A percentile compares a stretch with the other conserved stretches of the same genome.
phyloP scores from a whole-genome alignment of 2,888 invertebrate species.

The Erebia epiphron region DNA sequence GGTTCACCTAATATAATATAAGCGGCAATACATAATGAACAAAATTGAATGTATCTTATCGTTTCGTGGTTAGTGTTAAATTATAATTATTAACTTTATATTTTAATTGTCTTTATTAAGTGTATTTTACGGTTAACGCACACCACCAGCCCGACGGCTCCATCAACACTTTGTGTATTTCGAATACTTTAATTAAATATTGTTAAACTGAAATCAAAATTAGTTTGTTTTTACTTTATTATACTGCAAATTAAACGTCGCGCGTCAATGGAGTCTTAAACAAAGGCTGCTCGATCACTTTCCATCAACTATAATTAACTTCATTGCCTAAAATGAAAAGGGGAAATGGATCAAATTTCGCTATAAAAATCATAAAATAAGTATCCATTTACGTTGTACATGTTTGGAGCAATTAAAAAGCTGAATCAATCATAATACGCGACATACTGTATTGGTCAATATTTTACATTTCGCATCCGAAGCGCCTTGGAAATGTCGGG shows the following conservation, averaged over 20 bases:
- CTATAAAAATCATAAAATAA: neutral
- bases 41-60: neutral
- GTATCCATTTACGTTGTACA: neutral
- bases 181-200: no score
- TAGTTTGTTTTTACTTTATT: neutral
- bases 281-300: neutral
- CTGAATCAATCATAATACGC: neutral
- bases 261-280: neutral
- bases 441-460: conserved; percentile 25
- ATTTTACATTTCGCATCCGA: conserved; percentile 30
- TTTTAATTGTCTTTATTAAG: no score
- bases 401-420: neutral
- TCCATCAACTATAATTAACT: conserved; percentile 1
- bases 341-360: neutral
- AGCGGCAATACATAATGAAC: neutral
- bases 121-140: no score
- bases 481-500: conserved; percentile 38
- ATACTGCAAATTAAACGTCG: neutral
- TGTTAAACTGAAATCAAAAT: neutral
- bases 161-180: no score
- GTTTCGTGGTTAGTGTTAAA: neutral
- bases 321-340: neutral
- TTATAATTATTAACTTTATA: no score
- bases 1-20: no score
- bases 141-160: no score